Conservation (phyloP, 2,797 vertebrate genomes). For the Synaphobranchus kaupii region DNA sequence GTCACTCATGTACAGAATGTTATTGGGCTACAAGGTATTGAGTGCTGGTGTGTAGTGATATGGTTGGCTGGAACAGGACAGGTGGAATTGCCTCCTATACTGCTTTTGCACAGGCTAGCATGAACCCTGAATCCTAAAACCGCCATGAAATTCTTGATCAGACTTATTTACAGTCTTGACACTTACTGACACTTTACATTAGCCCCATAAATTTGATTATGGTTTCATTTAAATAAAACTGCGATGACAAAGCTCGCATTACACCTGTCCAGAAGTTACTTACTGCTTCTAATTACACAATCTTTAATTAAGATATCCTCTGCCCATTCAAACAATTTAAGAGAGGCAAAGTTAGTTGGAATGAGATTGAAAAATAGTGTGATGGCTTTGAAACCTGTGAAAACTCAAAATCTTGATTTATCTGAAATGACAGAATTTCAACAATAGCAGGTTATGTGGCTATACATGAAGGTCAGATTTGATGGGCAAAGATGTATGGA, state of each 20-base stretch:
- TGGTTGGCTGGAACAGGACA: neutral
- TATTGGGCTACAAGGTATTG: neutral
- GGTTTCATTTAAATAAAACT: neutral
- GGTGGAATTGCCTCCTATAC: slow-evolving; percentile 1
- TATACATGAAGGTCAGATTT: neutral
- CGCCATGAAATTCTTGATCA: neutral
- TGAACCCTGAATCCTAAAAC: neutral
- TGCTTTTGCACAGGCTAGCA: neutral
- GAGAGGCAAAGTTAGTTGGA: slow-evolving; percentile 6
- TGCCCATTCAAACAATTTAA: neutral
- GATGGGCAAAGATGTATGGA: slow-evolving; percentile 1
- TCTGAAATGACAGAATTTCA: neutral
- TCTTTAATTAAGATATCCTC: neutral
- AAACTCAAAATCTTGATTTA: slow-evolving; percentile 7
- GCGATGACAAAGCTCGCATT: neutral
- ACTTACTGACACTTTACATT: neutral
- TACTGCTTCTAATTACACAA: neutral
- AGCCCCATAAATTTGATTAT: neutral
- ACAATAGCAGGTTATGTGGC: neutral
- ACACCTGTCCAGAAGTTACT: neutral
- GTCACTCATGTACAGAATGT: neutral
- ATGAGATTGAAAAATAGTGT: slow-evolving; percentile 13
- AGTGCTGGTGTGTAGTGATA: neutral
- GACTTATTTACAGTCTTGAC: neutral
- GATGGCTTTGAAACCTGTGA: slow-evolving; percentile 3